Percentiles rank a stretch among this genome's conserved stretches.
Evolutionary conservation across 2,888 invertebrate genomes (phyloP).

Genomic region (Polydrusus pterygomalis): DNA sequence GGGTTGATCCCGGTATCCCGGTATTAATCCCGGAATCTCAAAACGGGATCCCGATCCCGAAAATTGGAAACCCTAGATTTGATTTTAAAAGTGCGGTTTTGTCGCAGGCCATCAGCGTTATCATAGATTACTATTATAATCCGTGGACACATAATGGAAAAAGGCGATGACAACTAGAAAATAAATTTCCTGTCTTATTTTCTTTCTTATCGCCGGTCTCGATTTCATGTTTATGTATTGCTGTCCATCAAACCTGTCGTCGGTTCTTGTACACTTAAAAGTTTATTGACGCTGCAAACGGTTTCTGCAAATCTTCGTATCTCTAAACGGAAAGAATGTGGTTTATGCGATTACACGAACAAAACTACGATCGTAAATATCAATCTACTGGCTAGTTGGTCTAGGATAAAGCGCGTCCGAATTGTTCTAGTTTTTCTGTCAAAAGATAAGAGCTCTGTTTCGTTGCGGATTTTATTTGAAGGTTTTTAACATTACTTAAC

Average conservation of each 20-base stretch:
- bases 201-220: conserved; percentile 41
- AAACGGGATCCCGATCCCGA: too few relatives aligned
- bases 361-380: conserved; percentile 32
- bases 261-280: conserved; percentile 47
- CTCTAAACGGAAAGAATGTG: conserved; percentile 35
- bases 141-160: conserved; percentile 35
- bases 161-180: conserved; percentile 32
- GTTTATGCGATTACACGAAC: conserved; percentile 30
- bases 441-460: neutral
- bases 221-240: conserved; percentile 40
- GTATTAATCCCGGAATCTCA: too few relatives aligned
- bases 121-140: neutral
- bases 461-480: neutral
- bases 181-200: conserved; percentile 42
- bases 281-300: conserved; percentile 45
- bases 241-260: conserved; percentile 48
- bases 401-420: conserved; percentile 8
- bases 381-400: conserved; percentile 21
- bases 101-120: too few relatives aligned
- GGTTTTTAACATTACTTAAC: neutral
- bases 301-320: conserved; percentile 31
- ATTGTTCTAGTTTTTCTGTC: neutral
- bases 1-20: too few relatives aligned
- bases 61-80: too few relatives aligned
- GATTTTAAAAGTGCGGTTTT: too few relatives aligned